These are phyloP conservation scores for Enteromius argenteus DNA, from an alignment of 2,797 vertebrate genomes.

Conservation along the genomic window DNA sequence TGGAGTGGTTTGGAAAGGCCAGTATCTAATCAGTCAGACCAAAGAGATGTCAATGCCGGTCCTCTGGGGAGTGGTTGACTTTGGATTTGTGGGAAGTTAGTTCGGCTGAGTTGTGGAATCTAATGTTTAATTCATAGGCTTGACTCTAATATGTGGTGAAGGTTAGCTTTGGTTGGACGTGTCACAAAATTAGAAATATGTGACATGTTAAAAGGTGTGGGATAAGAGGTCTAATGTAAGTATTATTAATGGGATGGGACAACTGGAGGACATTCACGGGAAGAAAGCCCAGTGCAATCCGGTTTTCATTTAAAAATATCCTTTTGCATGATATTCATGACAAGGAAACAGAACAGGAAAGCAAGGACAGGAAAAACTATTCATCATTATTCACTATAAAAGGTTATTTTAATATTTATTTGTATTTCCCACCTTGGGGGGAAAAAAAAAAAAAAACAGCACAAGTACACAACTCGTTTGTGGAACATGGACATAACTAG, in stretches of 20 bases:
- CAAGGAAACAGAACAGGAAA: neutral
- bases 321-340: neutral
- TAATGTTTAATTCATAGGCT: neutral
- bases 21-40: slow-evolving; percentile 48
- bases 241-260: slow-evolving; percentile 21
- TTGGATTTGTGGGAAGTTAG: slow-evolving; percentile 56
- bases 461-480: neutral
- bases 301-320: neutral
- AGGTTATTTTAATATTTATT: neutral
- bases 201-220: slow-evolving; percentile 1
- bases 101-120: neutral
- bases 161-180: neutral
- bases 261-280: neutral
- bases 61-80: slow-evolving; percentile 49
- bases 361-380: neutral
- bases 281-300: neutral
- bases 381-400: neutral
- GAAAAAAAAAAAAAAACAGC: neutral
- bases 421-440: neutral
- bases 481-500: neutral
- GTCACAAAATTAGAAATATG: slow-evolving; percentile 10
- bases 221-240: neutral
- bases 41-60: slow-evolving; percentile 45
- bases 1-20: slow-evolving; percentile 24
- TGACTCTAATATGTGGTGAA: neutral